phyloP scores from a whole-genome alignment of 2,113 vertebrate species.

The sheep (Ovis aries) region ARS-UI_Ramb_v3.0 NC_056054.1:181207501-181208000 shows the following conservation, averaged over 20 bases:
- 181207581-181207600: rapidly evolving
- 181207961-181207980: neutral
- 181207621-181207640: neutral
- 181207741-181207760: neutral
- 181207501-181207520: neutral
- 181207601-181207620: neutral
- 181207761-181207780: neutral
- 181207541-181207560: neutral
- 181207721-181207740: neutral
- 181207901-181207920: neutral
- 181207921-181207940: rapidly evolving
- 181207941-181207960: neutral
- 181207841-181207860: neutral
- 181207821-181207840: neutral
- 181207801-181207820: neutral
- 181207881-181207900: neutral
- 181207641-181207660: neutral
- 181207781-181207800: neutral
- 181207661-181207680: neutral
- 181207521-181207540: rapidly evolving
- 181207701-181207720: neutral
- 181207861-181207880: neutral
- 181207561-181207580: neutral
- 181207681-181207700: neutral
- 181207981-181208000: neutral